A percentile compares a stretch with the other conserved stretches of the same genome.
Evolutionary conservation across 2,797 vertebrate genomes (phyloP).

Genomic region (Babyrousa celebensis): DNA sequence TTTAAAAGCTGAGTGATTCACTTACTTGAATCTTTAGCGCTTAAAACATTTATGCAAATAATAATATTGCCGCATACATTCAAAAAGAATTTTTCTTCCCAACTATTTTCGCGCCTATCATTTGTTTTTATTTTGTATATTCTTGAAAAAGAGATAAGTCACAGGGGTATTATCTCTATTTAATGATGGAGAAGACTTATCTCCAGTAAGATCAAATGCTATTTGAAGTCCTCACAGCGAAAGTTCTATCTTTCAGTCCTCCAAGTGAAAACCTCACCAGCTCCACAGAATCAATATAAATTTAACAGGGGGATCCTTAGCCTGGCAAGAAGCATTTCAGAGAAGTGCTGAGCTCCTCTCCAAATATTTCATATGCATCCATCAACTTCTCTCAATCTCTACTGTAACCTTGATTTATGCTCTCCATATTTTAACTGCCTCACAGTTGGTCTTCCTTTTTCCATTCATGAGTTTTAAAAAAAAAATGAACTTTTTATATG

Average conservation of each 20-base stretch:
- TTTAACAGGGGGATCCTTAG: not conserved
- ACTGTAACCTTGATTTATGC: not conserved
- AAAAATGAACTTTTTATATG: not conserved
- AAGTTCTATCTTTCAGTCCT: not conserved
- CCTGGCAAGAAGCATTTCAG: not conserved
- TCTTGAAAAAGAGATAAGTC: not conserved
- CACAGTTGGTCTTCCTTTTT: not conserved
- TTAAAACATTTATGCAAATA: constrained; percentile 63
- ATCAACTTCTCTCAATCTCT: not conserved
- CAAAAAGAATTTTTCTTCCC: constrained; percentile 42
- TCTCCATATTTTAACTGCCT: not conserved
- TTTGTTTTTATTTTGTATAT: constrained; percentile 35
- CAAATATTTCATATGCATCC: not conserved
- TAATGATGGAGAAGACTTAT: not conserved
- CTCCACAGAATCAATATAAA: not conserved
- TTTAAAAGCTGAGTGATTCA: constrained; percentile 6
- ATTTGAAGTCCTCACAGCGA: not conserved
- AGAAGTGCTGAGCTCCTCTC: not conserved
- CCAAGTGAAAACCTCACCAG: not conserved
- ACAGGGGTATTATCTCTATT: not conserved
- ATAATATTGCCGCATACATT: not conserved
- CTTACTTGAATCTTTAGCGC: constrained; percentile 13
- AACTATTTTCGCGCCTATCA: not conserved
- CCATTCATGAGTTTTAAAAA: not conserved
- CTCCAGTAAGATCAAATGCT: constrained; percentile 28